Evolutionary conservation across 1,140 invertebrate genomes (phyloP), one percentile per base, ranked within the genome.

Genomic region (Hypothenemus hampei): DNA sequence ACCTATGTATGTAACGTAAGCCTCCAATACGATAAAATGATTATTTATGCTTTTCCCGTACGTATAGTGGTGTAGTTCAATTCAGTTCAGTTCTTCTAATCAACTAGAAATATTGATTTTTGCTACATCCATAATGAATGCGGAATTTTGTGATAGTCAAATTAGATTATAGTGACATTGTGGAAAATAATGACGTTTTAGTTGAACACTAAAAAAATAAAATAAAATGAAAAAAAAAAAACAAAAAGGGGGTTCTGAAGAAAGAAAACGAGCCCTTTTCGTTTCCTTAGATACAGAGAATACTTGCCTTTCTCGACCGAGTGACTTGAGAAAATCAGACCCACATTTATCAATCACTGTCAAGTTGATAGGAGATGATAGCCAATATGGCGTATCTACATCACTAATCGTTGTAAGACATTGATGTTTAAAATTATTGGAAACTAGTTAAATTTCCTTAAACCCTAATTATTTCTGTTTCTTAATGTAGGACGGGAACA

Each of bases 341-440:
- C 50, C 45, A 57, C 56, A 63, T 65, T 63, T 61, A 65, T 65
- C 63, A 65, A 65, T 65, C 63, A 58, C 57, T 57, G 63, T 65
- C 63, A 61, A 29, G 43, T 52, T 50, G 63, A 64, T 64, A 57
- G 49, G 45, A 59, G 59, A 63, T 60, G 63, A 65, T 61, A 65
- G 53, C 61, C 63, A 65, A 65, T 65, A 65, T 65, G 63, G 55
- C 61, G 61, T 59, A 61, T 60, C 59, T 59, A 60, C 61, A 63
- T 45, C 52, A 58, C 61, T 65, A 65, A 65, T 65, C 63, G 61
- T 63, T 63, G 61, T 65, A 61, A 63, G 59, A 61, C 63, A 65
- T 65, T 63, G 63, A 63, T 63, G 62, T 61, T 65, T 60, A 56
- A 61, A 60, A 44, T 63, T 58, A 61, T 53, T 52, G 31, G 44